Percentiles rank a stretch among this genome's conserved stretches.
Conservation (phyloP, 2,888 invertebrate species). For the Acanthoscelides obtectus region DNA sequence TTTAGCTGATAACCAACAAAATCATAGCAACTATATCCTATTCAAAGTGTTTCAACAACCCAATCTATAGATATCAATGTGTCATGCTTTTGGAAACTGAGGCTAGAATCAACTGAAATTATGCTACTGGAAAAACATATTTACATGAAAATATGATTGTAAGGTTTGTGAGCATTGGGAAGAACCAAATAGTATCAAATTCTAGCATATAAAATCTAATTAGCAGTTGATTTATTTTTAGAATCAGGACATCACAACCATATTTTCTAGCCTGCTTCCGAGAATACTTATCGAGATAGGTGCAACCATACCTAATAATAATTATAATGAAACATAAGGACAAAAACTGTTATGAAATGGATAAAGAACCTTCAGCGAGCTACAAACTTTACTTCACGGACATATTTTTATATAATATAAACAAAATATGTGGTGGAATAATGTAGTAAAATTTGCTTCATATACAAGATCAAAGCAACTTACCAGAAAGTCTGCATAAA, state of each 20-base stretch:
- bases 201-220: neutral
- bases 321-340: neutral
- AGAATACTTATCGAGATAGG: neutral
- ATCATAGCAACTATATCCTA: no score
- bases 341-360: neutral
- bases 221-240: neutral
- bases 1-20: no score
- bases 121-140: neutral
- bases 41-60: neutral
- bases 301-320: neutral
- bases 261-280: neutral
- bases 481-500: neutral
- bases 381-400: neutral
- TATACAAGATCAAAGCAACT: neutral
- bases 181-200: neutral
- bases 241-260: neutral
- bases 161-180: neutral
- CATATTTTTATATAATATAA: neutral
- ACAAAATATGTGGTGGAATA: neutral
- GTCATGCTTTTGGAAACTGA: no score
- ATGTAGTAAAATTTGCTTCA: neutral
- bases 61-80: no score
- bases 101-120: no score
- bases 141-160: neutral
- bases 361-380: neutral